Base-by-base conservation (phyloP, 1,140 invertebrate genomes). In the Pogonus chalceus region DNA sequence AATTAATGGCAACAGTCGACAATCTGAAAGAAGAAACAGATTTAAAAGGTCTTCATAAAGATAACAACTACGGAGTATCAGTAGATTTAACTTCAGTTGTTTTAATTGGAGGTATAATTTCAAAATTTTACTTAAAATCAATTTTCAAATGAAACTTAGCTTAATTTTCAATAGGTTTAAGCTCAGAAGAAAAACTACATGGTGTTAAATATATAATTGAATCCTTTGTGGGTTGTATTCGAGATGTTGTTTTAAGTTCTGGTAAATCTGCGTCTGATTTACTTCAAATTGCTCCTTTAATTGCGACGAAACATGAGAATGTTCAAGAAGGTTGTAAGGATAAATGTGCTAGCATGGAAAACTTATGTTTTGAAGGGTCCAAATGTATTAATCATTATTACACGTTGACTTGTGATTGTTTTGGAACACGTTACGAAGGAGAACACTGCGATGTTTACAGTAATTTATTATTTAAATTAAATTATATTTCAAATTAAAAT, bases 171-270 rank as follows among this genome's bases (percentile, higher is more conserved):
- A 31, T 31, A 89, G 88, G 89, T 60, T 71, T 92, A 54, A 90
- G 88, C 63, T 88, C 87, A 1, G 87, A 90, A 67, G 87, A 90
- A 67, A 81, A 84, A 67, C 71, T 89, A 16, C 87, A 90, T 63
- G 87, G 88, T 51, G 88, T 92, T 0, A 91, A 90, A 70, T 92
- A 92, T 62, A 88, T 91, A 31, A 91, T 90, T 57, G 88, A 91
- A 72, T 91, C 90, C 10, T 94, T 94, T 68, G 87, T 93, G 37
- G 91, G 91, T 1, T 95, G 91, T 65, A 88, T 94, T 54, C 84
- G 85, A 62, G 84, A 92, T 61, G 85, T 94, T 68, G 80, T 87
- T 9, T 73, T 93, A 20, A 85, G 83, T 68, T 87, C 85, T 2
- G 86, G 87, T 3, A 89, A 90, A 72, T 86, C 85, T 1, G 86